A percentile compares a stretch with the other conserved stretches of the same genome.
These are phyloP conservation scores for Tipula helvola DNA, from an alignment of 2,888 invertebrate genomes.

Conservation along the genomic window DNA sequence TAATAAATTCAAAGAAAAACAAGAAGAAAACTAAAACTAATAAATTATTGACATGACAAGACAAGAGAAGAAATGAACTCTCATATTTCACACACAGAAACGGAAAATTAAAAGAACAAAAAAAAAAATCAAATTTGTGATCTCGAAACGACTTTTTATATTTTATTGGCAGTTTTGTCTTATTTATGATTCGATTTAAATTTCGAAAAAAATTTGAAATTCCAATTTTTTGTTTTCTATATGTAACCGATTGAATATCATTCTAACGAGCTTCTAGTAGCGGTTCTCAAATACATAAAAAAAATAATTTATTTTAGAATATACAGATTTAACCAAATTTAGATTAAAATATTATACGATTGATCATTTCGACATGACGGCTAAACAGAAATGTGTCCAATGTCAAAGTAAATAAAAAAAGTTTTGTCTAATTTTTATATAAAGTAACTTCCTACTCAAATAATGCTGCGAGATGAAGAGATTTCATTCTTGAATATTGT, in stretches of 20 bases:
- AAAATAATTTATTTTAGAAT: not conserved
- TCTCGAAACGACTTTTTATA: not conserved
- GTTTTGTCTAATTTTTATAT: too few relatives aligned
- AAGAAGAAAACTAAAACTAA: not conserved
- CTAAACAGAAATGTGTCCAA: not conserved
- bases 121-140: not conserved
- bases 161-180: not conserved
- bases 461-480: not conserved
- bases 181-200: not conserved
- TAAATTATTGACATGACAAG: not conserved
- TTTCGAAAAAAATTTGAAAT: not conserved
- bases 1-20: not conserved
- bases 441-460: not conserved
- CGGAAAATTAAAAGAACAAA: not conserved
- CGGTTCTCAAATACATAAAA: not conserved
- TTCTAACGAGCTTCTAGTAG: not conserved
- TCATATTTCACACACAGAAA: not conserved
- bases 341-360: not conserved
- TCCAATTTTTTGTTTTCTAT: not conserved
- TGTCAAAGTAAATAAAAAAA: not conserved
- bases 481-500: not conserved
- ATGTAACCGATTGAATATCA: not conserved
- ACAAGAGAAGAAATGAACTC: not conserved
- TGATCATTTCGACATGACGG: not conserved
- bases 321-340: too few relatives aligned